Base-by-base conservation (phyloP, 37 sponge, comb jelly and placozoan species). In the Ianthella basta region DNA sequence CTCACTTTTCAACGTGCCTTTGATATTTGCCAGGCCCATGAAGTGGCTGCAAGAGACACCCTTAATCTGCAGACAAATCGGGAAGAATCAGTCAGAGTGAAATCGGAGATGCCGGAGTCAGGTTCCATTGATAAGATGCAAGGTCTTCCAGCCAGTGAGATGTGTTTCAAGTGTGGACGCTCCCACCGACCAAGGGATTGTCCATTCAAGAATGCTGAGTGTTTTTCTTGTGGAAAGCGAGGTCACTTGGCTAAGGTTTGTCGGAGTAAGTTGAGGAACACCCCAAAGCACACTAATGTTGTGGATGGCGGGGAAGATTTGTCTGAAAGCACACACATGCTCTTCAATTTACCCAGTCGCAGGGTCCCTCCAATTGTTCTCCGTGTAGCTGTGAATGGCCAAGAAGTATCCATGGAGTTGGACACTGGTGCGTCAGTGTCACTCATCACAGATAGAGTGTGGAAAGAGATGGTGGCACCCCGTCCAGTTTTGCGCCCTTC, bases 361-460 rank as follows among this genome's bases (percentile, higher is more conserved):
- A 64, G 23, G 27, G 23, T 16, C 12, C 66, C 66, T 8, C 66
- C 66, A 12, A 64, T 64, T 64, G 66, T 64, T 8, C 37, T 82
- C 14, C 8, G 15, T 29, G 38, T 82, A 19, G 40, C 21, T 36
- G 66, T 82, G 29, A 82, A 82, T 60, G 83, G 66, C 21, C 83
- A 82, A 44, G n/a, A 60, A 15, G 36, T 82, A 15, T 38, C 65
- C 38, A 57, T 82, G 64, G 83, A 82, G 61, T n/a, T 82, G 67
- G 83, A 82, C 29, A 59, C 83, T 21, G 66, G 83, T 19, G 83
- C 83, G 5, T 60, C 83, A 24, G 41, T 82, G 8, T 82, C 83
- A 35, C 41, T 82, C 14, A 82, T 82, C 13, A 82, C 36, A 14
- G 60, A 82, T 23, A 23, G 29, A 32, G 61, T n/a, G 19, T 82